Evolutionary conservation across 1,140 invertebrate species (phyloP).

Genomic region (Drosophila kurseongensis): DNA sequence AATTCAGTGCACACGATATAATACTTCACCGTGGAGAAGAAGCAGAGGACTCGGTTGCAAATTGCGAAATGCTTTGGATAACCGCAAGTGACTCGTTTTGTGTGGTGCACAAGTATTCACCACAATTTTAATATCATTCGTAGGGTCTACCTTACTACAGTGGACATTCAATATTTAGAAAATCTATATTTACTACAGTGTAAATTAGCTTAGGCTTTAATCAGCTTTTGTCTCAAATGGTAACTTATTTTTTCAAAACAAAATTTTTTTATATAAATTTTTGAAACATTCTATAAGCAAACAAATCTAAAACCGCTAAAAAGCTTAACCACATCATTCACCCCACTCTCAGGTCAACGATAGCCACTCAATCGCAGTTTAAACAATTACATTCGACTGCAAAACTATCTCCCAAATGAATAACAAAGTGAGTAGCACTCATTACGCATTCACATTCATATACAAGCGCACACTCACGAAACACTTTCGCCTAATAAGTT

Average conservation of each 20-base stretch:
- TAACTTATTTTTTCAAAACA: too few species aligned
- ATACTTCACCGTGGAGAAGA: constrained; percentile 38
- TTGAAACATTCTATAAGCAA: too few species aligned
- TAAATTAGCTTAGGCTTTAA: too few species aligned
- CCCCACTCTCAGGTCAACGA: background rate
- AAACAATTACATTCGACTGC: constrained; percentile 4
- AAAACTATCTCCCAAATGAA: constrained; percentile 31
- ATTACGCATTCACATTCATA: constrained; percentile 31
- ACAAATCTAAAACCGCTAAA: too few species aligned
- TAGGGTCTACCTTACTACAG: background rate
- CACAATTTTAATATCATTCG: constrained; percentile 18
- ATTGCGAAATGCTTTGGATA: constrained; percentile 60
- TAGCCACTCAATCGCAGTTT: constrained; percentile 2
- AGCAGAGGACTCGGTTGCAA: constrained; percentile 48
- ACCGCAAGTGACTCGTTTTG: constrained; percentile 24
- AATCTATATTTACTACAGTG: too few species aligned
- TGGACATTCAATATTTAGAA: background rate
- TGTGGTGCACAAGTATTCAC: constrained; percentile 1
- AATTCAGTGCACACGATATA: constrained; percentile 15
- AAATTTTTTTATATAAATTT: too few species aligned
- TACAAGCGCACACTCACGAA: constrained; percentile 32
- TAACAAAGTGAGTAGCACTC: constrained; percentile 41
- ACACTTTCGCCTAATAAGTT: constrained; percentile 67
- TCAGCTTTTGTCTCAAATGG: too few species aligned
- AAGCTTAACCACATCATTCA: too few species aligned